Base-by-base conservation (phyloP, 1,140 invertebrate species). In the Euura lappo region DNA sequence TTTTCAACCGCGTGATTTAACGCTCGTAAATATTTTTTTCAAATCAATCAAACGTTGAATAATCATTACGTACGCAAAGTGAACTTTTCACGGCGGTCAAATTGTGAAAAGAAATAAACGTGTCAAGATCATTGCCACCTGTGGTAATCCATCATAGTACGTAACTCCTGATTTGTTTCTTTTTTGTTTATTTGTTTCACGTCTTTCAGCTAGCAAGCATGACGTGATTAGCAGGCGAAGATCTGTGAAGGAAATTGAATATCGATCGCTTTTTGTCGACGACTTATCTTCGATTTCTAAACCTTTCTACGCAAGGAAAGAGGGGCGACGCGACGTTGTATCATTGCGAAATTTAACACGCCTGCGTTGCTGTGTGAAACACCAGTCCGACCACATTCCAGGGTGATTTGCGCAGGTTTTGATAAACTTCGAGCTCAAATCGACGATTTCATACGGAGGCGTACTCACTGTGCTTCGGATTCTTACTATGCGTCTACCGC, bases 341-440 rank as follows among this genome's bases (percentile, higher is more conserved):
- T 60, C 51, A 60, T 51, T 51, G 47, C 47, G 47, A 1, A 51
- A 51, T 7, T 51, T 51, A 7, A n/a, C 47, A 51, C 3, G 51
- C 3, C 51, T 60, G 51, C 51, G 10, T 28, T 28, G 3, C 51
- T 8, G 51, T 60, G 51, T 1, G 69, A 47, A 70, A 70, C 69
- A 44, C 69, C 69, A 47, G 69, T 44, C 44, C 43, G 44, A 70
- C 69, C 28, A 45, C 69, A 70, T 70, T 70, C 69, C 69, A 10
- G 11, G 2, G 69, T 70, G 69, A 44, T 45, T 70, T 70, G 69
- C 69, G 69, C 8, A 70, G 7, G 69, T 70, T 70, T 70, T 45
- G 69, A 45, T 70, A 70, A 70, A 70, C 69, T 60, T 70, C 1
- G 69, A 45, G 10, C 28, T 46, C 69, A 45, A 4, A 45, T 45